These are phyloP conservation scores for Eulemur macaco DNA, from an alignment of 2,113 vertebrate species.

Conservation along the genomic window DNA sequence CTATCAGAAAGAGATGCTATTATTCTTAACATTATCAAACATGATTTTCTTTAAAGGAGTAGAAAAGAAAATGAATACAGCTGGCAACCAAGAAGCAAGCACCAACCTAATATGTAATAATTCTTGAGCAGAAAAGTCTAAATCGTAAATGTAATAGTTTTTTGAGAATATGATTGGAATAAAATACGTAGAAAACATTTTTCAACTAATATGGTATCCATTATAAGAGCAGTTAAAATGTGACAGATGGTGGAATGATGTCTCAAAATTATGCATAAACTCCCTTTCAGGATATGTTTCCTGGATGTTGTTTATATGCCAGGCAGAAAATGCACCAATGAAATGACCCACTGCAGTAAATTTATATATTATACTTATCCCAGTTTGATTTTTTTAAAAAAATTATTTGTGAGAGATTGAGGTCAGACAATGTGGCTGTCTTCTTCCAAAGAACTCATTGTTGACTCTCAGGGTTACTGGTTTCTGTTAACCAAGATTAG, in stretches of 20 bases:
- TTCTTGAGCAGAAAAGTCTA: not conserved
- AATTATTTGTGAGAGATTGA: not conserved
- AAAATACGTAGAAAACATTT: not conserved
- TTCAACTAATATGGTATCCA: not conserved
- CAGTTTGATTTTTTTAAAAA: not conserved
- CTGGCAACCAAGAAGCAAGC: not conserved
- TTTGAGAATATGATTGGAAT: not conserved
- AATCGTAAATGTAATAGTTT: not conserved
- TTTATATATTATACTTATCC: not conserved
- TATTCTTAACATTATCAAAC: slow-evolving; percentile 6
- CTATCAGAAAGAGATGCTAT: slow-evolving; percentile 6
- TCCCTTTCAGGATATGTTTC: not conserved
- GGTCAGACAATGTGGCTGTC: not conserved
- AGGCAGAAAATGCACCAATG: not conserved
- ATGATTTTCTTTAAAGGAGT: slow-evolving; percentile 29
- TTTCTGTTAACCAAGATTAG: not conserved
- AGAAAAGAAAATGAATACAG: slow-evolving; percentile 26
- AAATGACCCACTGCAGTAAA: not conserved
- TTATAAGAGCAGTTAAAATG: not conserved
- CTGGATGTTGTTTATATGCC: not conserved
- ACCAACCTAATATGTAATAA: not conserved
- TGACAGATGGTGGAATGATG: not conserved
- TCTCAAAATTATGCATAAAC: not conserved
- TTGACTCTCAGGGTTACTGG: not conserved
- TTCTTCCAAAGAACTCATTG: not conserved